A percentile compares a stretch with the other conserved stretches of the same genome.
phyloP scores from a whole-genome alignment of 2,797 vertebrate species.

The Sebastes itinus region DNA sequence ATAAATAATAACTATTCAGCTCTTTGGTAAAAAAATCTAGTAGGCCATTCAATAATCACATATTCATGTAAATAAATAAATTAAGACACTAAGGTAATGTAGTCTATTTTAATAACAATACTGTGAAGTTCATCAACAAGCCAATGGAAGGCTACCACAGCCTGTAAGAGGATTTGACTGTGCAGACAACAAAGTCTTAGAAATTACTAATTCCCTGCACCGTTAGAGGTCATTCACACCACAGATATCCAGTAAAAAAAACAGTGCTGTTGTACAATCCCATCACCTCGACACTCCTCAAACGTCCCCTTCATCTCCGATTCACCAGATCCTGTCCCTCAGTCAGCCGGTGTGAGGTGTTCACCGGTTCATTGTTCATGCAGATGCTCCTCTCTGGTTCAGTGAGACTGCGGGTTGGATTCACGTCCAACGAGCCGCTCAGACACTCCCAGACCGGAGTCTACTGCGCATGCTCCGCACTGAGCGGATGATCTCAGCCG shows the following conservation, averaged over 20 bases:
- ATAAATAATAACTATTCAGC: background rate
- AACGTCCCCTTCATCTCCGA: slow-evolving; percentile 19
- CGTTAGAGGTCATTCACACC: slow-evolving; percentile 74
- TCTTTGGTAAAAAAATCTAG: slow-evolving; percentile 12
- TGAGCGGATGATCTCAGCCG: slow-evolving; percentile 40
- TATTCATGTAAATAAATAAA: background rate
- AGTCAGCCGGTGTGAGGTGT: background rate
- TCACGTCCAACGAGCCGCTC: slow-evolving; percentile 57
- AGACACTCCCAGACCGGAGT: slow-evolving; percentile 78
- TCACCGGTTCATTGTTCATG: slow-evolving; percentile 66
- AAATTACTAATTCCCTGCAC: slow-evolving; percentile 56
- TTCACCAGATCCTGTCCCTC: slow-evolving; percentile 17
- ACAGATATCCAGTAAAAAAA: slow-evolving; percentile 50
- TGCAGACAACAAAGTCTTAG: slow-evolving; percentile 60
- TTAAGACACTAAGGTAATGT: slow-evolving; percentile 12
- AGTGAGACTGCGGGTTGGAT: slow-evolving; percentile 47
- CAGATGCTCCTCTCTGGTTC: slow-evolving; percentile 65
- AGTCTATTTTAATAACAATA: background rate
- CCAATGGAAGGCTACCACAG: background rate
- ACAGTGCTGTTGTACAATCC: slow-evolving; percentile 19
- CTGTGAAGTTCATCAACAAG: slow-evolving; percentile 2
- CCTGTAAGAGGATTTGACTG: slow-evolving; percentile 35
- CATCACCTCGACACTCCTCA: slow-evolving; percentile 10
- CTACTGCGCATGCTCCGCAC: slow-evolving; percentile 71
- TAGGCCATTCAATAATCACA: slow-evolving; percentile 14